Conservation (phyloP, 2,113 vertebrate genomes). For the Alethe diademata region DNA sequence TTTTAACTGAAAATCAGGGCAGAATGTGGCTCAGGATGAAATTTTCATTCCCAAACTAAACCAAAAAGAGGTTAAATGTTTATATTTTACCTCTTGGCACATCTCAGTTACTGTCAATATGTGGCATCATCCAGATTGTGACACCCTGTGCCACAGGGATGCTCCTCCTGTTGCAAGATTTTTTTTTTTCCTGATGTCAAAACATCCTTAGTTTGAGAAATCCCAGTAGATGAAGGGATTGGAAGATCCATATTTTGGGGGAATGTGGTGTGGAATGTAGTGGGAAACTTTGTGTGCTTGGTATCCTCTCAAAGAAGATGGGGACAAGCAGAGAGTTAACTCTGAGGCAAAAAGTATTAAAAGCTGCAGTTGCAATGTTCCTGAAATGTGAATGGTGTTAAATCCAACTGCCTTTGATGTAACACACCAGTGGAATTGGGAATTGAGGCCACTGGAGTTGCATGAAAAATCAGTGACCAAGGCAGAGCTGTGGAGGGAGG, state of each 20-base stretch:
- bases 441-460: neutral
- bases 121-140: neutral
- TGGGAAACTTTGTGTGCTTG: neutral
- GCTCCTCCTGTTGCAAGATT: neutral
- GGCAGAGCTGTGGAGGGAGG: fast-evolving
- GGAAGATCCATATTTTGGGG: neutral
- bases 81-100: neutral
- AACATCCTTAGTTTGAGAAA: neutral
- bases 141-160: neutral
- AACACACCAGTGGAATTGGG: neutral
- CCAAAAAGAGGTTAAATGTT: neutral
- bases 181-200: neutral
- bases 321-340: neutral
- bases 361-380: neutral
- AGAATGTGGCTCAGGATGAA: neutral
- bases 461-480: neutral
- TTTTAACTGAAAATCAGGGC: neutral
- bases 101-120: neutral
- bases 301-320: neutral
- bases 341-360: neutral
- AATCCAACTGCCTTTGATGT: neutral
- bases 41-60: neutral
- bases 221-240: neutral
- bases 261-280: neutral
- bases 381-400: neutral